These are phyloP conservation scores for Aphelenchoides avenae DNA, from an alignment of 1,140 invertebrate species.

Conservation along the genomic window DNA sequence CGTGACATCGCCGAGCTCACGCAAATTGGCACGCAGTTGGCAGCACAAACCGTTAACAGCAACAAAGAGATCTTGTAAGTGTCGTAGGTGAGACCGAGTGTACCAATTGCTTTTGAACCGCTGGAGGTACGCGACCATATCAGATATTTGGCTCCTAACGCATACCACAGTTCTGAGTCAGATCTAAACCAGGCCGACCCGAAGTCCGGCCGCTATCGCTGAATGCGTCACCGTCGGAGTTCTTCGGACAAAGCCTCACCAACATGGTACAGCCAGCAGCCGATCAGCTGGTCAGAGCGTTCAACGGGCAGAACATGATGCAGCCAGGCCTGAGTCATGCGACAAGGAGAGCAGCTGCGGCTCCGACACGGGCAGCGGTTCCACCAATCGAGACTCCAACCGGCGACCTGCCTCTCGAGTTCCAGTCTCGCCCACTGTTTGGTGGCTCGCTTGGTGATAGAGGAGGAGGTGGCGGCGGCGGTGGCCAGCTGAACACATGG, in stretches of 20 bases:
- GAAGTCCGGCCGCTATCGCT: conserved; percentile 24
- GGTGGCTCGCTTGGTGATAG: neutral
- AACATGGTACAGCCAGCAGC: conserved; percentile 41
- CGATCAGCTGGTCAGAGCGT: conserved; percentile 25
- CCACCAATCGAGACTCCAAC: neutral
- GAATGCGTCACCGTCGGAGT: conserved; percentile 25
- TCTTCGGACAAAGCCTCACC: conserved; percentile 38
- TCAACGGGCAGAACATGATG: conserved; percentile 9
- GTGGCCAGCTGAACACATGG: neutral
- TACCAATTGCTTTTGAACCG: conserved; percentile 8
- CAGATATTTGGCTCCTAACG: neutral
- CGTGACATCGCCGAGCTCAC: conserved; percentile 42
- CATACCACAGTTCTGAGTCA: conserved; percentile 7
- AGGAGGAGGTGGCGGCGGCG: neutral
- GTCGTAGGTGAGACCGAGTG: conserved; percentile 7
- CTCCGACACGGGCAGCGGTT: no score
- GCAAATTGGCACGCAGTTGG: conserved; percentile 42
- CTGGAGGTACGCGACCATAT: conserved; percentile 2
- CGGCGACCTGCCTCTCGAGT: neutral
- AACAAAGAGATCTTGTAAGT: conserved; percentile 39
- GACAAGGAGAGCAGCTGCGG: no score
- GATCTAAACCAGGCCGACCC: conserved; percentile 36
- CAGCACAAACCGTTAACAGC: conserved; percentile 41
- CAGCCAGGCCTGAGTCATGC: no score
- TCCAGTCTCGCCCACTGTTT: neutral